Percentiles rank a stretch among this genome's conserved stretches.
Conservation (phyloP, 2,113 vertebrate species). For the Oceanodroma tethys region DNA sequence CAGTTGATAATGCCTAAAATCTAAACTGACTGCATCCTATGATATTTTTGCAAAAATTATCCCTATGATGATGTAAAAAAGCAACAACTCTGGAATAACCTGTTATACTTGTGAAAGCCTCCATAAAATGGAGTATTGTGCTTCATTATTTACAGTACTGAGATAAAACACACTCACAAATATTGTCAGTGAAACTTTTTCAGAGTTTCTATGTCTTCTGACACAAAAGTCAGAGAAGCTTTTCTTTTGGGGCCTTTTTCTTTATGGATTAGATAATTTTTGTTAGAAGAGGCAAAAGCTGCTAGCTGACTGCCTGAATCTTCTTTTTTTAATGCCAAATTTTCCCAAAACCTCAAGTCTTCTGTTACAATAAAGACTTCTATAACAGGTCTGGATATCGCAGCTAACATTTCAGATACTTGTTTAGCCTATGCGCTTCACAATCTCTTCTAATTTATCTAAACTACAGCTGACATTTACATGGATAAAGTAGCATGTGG, state of each 20-base stretch:
- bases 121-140: background rate
- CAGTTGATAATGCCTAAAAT: background rate
- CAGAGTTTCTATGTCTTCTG: background rate
- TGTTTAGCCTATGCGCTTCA: background rate
- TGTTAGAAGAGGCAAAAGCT: background rate
- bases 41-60: background rate
- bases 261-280: background rate
- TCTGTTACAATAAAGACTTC: background rate
- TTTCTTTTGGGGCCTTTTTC: background rate
- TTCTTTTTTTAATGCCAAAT: background rate
- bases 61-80: background rate
- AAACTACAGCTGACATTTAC: background rate
- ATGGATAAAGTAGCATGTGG: background rate
- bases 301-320: background rate
- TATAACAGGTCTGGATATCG: background rate
- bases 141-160: background rate
- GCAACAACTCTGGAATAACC: background rate
- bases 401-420: background rate
- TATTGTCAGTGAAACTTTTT: background rate
- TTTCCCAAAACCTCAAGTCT: background rate
- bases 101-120: background rate
- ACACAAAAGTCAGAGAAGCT: background rate
- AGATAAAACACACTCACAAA: background rate
- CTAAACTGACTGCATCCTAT: background rate
- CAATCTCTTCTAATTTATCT: background rate